phyloP scores from a whole-genome alignment of 2,888 invertebrate genomes.

The Lathronympha strigana region DNA sequence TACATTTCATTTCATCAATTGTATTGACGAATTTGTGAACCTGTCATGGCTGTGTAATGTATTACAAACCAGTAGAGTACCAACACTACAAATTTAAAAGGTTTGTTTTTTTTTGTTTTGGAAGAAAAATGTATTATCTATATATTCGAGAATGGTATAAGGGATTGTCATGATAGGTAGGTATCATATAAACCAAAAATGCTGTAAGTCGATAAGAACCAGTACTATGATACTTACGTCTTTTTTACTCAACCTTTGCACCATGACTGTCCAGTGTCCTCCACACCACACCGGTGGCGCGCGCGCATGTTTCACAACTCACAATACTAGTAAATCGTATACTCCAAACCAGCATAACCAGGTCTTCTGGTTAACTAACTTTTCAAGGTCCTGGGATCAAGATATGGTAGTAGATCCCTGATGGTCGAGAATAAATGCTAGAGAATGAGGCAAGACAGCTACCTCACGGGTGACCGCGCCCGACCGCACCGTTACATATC shows the following conservation, averaged over 20 bases:
- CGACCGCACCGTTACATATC: constrained; percentile 37
- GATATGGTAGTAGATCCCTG: background rate
- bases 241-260: background rate
- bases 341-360: background rate
- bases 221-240: background rate
- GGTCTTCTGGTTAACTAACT: background rate
- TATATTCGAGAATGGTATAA: too few relatives aligned
- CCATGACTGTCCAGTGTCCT: too few relatives aligned
- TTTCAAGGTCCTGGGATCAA: background rate
- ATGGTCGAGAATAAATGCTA: background rate
- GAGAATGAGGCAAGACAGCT: constrained; percentile 22
- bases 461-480: constrained; percentile 38
- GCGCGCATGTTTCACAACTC: background rate
- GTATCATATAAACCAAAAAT: background rate
- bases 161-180: too few relatives aligned
- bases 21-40: too few relatives aligned
- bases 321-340: too few relatives aligned
- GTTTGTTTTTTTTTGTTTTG: too few relatives aligned
- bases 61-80: too few relatives aligned
- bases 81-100: too few relatives aligned
- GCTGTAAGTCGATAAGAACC: background rate
- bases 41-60: too few relatives aligned
- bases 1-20: too few relatives aligned
- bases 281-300: constrained; percentile 17
- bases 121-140: too few relatives aligned